Conservation (phyloP, 2,797 vertebrate genomes). For the Arrhamphus sclerolepis region DNA sequence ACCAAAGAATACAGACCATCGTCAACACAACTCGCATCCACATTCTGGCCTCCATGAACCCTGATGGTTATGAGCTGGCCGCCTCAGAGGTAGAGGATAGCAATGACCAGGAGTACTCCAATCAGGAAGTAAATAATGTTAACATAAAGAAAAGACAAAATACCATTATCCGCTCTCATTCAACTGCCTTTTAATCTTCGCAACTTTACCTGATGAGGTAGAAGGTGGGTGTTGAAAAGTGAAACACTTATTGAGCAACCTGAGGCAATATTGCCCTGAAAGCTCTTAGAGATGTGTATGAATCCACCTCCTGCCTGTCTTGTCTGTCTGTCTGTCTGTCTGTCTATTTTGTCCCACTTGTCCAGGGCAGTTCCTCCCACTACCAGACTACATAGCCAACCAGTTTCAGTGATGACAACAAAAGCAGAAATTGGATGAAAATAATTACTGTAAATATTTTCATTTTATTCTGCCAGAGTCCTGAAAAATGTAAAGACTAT, state of each 20-base stretch:
- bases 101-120: constrained; percentile 80
- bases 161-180: constrained; percentile 64
- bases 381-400: constrained; percentile 46
- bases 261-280: neutral
- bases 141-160: constrained; percentile 63
- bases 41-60: constrained; percentile 96
- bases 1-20: constrained; percentile 87
- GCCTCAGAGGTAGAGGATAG: constrained; percentile 91
- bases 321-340: constrained; percentile 26
- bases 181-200: constrained; percentile 35
- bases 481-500: neutral
- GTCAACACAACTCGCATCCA: constrained; percentile 95
- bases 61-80: constrained; percentile 95
- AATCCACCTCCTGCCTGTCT: constrained; percentile 19
- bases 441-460: neutral
- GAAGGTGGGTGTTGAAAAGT: constrained; percentile 34
- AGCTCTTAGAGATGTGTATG: constrained; percentile 13
- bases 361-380: constrained; percentile 42
- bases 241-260: neutral
- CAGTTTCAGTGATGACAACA: neutral
- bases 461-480: neutral
- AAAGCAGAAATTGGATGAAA: neutral
- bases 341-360: neutral
- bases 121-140: constrained; percentile 86
- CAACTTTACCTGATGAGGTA: constrained; percentile 28